Evolutionary conservation across 2,113 vertebrate species (phyloP).

Genomic region (Tretioscincus oriximinensis): DNA sequence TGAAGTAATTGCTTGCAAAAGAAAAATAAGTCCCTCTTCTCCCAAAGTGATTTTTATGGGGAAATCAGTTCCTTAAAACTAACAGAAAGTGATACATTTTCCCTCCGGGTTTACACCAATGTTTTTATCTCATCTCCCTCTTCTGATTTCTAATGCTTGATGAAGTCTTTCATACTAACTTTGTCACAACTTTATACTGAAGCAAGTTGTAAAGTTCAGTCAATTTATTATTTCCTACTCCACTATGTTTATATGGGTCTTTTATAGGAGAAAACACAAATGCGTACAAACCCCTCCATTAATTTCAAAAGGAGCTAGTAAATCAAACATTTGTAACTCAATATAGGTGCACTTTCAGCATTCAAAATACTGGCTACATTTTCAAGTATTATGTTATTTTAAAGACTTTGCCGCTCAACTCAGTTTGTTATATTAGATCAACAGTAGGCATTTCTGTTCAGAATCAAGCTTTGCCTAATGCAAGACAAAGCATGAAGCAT

Average conservation of each 20-base stretch:
- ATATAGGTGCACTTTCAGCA: constrained; percentile 5
- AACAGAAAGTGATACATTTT: constrained; percentile 50
- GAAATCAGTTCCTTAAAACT: constrained; percentile 50
- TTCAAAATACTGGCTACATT: constrained; percentile 14
- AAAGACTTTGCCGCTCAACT: neutral
- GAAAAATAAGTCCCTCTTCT: constrained; percentile 42
- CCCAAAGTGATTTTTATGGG: constrained; percentile 33
- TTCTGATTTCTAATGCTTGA: constrained; percentile 38
- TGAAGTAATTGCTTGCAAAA: constrained; percentile 56
- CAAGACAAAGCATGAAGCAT: no score
- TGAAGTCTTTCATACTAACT: constrained; percentile 43
- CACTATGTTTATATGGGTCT: constrained; percentile 14
- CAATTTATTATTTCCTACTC: constrained; percentile 47
- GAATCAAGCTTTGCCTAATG: no score
- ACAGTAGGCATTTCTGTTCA: no score
- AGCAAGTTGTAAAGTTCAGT: constrained; percentile 40
- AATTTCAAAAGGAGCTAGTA: constrained; percentile 27
- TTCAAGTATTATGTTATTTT: neutral
- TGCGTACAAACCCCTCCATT: constrained; percentile 31
- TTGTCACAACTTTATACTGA: constrained; percentile 27
- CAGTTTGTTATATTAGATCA: no score
- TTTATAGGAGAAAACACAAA: constrained; percentile 30
- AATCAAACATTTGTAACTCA: constrained; percentile 2
- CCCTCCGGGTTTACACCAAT: constrained; percentile 31
- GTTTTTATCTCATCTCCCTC: constrained; percentile 33